Conservation (phyloP, 2,888 invertebrate species). For the Gibbula magus region DNA sequence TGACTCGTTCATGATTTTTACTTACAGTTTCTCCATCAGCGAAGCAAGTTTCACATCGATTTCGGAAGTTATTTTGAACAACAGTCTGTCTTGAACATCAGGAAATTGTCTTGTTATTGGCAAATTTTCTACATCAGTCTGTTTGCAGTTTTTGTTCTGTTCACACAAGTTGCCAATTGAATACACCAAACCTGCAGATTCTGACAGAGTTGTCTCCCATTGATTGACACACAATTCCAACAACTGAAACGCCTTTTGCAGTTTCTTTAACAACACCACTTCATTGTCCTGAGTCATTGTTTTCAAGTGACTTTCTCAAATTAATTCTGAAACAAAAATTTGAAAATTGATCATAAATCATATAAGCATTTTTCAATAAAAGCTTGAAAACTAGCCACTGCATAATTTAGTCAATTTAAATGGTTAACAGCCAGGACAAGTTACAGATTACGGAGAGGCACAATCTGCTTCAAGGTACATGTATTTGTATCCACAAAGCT, state of each 20-base stretch:
- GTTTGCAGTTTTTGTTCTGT: constrained; percentile 42
- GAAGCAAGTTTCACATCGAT: constrained; percentile 35
- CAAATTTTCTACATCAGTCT: constrained; percentile 29
- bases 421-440: too few species aligned
- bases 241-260: constrained; percentile 42
- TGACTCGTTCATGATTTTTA: constrained; percentile 10
- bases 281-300: background rate
- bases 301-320: too few species aligned
- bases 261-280: constrained; percentile 31
- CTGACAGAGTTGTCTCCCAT: constrained; percentile 32
- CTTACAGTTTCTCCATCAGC: constrained; percentile 40
- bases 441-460: too few species aligned
- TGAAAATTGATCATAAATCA: too few species aligned
- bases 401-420: too few species aligned
- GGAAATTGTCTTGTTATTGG: constrained; percentile 30
- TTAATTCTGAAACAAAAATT: too few species aligned
- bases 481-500: too few species aligned
- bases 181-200: constrained; percentile 21
- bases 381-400: too few species aligned
- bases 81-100: constrained; percentile 44
- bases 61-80: constrained; percentile 44
- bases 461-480: too few species aligned
- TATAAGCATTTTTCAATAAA: too few species aligned
- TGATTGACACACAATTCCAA: constrained; percentile 30
- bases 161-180: constrained; percentile 44